These are phyloP conservation scores for Coryphaenoides rupestris DNA, from an alignment of 2,113 vertebrate species.

Conservation along the genomic window DNA sequence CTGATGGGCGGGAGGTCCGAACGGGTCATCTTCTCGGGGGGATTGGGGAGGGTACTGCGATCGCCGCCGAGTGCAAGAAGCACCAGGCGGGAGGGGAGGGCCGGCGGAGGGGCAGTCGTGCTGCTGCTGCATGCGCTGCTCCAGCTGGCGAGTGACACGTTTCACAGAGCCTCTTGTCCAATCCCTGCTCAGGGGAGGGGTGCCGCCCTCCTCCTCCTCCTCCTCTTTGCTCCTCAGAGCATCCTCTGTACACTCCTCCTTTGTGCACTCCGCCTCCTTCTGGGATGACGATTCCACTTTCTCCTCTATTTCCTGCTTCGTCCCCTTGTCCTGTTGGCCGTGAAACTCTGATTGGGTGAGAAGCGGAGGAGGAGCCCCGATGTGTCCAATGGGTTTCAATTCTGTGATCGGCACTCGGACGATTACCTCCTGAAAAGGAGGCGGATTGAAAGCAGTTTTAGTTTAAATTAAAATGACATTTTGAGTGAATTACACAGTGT, in stretches of 20 bases:
- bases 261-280: slow-evolving; percentile 24
- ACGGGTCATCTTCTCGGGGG: too few relatives aligned
- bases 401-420: slow-evolving; percentile 86
- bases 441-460: neutral
- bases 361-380: slow-evolving; percentile 16
- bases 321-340: slow-evolving; percentile 31
- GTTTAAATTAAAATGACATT: too few relatives aligned
- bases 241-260: too few relatives aligned
- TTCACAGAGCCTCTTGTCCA: slow-evolving; percentile 82
- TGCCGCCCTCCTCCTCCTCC: slow-evolving; percentile 38
- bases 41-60: slow-evolving; percentile 15
- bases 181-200: slow-evolving; percentile 41
- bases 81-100: slow-evolving; percentile 44
- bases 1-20: too few relatives aligned
- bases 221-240: too few relatives aligned
- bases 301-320: slow-evolving; percentile 47
- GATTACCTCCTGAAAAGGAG: slow-evolving; percentile 70
- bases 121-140: slow-evolving; percentile 83
- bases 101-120: slow-evolving; percentile 61
- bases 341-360: slow-evolving; percentile 42
- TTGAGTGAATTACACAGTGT: too few relatives aligned
- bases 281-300: slow-evolving; percentile 26
- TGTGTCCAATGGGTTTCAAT: slow-evolving; percentile 71
- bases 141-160: slow-evolving; percentile 87
- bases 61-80: slow-evolving; percentile 31